These are phyloP conservation scores for Carapus acus DNA, from an alignment of 2,797 vertebrate species.

Conservation along the genomic window DNA sequence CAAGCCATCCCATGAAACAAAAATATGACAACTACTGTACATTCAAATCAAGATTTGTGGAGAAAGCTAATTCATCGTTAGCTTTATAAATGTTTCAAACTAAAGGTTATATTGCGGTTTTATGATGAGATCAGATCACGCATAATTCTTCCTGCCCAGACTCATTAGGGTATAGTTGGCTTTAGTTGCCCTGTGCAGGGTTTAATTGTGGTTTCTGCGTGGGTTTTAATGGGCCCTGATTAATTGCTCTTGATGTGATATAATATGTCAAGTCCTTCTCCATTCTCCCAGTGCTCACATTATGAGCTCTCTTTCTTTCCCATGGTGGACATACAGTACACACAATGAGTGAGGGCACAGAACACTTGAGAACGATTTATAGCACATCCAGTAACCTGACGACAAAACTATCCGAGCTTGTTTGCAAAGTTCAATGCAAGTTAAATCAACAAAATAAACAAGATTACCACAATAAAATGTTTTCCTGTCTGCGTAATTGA, in stretches of 20 bases:
- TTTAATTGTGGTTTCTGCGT: constrained; percentile 20
- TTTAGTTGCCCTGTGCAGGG: constrained; percentile 11
- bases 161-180: background rate
- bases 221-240: constrained; percentile 27
- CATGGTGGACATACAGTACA: background rate
- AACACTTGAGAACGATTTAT: background rate
- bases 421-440: background rate
- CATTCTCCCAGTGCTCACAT: constrained; percentile 9
- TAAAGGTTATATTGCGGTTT: too few relatives aligned
- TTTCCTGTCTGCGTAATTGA: constrained; percentile 32
- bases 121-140: constrained; percentile 14
- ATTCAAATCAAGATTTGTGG: too few relatives aligned
- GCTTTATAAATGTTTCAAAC: too few relatives aligned
- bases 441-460: too few relatives aligned
- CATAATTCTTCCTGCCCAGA: background rate
- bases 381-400: background rate
- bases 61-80: too few relatives aligned
- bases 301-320: constrained; percentile 29
- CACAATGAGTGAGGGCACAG: constrained; percentile 4
- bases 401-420: background rate
- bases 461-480: too few relatives aligned
- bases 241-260: constrained; percentile 32
- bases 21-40: too few relatives aligned
- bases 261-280: constrained; percentile 27
- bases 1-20: too few relatives aligned